phyloP scores from a whole-genome alignment of 2,888 invertebrate species.

The Alentia gelatinosa region DNA sequence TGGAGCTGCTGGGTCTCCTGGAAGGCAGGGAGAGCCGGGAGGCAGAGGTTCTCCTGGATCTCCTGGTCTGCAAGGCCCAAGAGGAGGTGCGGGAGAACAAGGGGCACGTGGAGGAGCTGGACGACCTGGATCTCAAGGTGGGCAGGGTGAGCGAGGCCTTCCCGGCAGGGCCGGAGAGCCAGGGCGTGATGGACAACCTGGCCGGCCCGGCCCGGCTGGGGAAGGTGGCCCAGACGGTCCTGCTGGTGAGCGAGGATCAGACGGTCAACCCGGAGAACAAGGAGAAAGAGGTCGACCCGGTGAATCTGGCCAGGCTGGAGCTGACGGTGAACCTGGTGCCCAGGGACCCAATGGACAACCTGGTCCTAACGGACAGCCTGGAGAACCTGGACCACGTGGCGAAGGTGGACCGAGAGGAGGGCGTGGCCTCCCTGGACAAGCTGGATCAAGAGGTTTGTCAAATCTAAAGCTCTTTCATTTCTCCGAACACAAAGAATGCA shows the following conservation, averaged over 20 bases:
- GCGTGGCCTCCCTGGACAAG: constrained; percentile 28
- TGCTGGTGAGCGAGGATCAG: constrained; percentile 59
- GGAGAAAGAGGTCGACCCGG: constrained; percentile 57
- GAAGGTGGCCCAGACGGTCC: constrained; percentile 60
- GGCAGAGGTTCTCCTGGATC: constrained; percentile 20
- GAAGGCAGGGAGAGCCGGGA: constrained; percentile 35
- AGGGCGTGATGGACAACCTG: constrained; percentile 33
- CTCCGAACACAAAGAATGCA: too few species aligned
- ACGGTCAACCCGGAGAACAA: constrained; percentile 58
- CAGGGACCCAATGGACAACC: constrained; percentile 46
- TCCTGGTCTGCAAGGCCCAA: not conserved
- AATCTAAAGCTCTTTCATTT: too few species aligned
- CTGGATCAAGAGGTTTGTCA: constrained; percentile 45
- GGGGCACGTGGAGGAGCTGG: constrained; percentile 64
- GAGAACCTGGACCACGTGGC: constrained; percentile 52
- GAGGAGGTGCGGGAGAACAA: constrained; percentile 64
- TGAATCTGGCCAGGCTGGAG: constrained; percentile 52
- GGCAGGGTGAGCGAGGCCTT: constrained; percentile 36
- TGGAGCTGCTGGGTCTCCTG: constrained; percentile 34
- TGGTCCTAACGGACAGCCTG: constrained; percentile 57
- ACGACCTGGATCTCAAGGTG: not conserved
- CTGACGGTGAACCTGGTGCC: not conserved
- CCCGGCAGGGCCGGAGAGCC: constrained; percentile 46
- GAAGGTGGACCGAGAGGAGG: constrained; percentile 9
- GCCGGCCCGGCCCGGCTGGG: constrained; percentile 54